A percentile compares a stretch with the other conserved stretches of the same genome.
Evolutionary conservation across 1,140 invertebrate genomes (phyloP).

Genomic region (Dufourea novaeangliae): DNA sequence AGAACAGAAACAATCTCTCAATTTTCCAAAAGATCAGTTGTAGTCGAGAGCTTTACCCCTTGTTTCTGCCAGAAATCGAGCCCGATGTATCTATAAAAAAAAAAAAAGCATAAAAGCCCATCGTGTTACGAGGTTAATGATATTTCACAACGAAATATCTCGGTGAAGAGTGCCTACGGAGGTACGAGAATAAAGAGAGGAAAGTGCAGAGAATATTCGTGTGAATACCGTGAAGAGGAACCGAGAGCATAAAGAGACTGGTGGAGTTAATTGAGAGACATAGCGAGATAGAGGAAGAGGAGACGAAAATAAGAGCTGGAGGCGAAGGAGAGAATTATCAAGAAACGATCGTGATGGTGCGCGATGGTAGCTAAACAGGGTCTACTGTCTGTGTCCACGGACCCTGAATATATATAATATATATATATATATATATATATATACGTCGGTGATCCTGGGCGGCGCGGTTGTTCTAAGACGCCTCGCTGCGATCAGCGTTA

Average conservation of each 20-base stretch:
- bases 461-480: constrained; percentile 72
- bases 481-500: constrained; percentile 74
- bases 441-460: constrained; percentile 54
- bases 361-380: constrained; percentile 40
- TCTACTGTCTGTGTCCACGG: constrained; percentile 56
- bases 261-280: background rate
- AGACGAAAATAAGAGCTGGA: too few species aligned
- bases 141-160: too few species aligned
- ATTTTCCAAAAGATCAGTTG: too few species aligned
- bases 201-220: too few species aligned
- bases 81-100: too few species aligned
- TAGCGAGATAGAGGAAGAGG: constrained; percentile 24
- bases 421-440: too few species aligned
- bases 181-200: background rate
- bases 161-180: background rate
- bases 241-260: background rate
- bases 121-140: too few species aligned
- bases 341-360: constrained; percentile 47
- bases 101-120: too few species aligned
- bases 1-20: background rate
- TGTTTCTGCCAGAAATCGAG: too few species aligned
- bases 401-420: too few species aligned
- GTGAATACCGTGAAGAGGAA: too few species aligned
- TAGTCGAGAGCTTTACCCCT: too few species aligned
- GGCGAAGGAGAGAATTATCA: constrained; percentile 36